Evolutionary conservation across 2,888 invertebrate species (phyloP).

Genomic region (Thera britannica): DNA sequence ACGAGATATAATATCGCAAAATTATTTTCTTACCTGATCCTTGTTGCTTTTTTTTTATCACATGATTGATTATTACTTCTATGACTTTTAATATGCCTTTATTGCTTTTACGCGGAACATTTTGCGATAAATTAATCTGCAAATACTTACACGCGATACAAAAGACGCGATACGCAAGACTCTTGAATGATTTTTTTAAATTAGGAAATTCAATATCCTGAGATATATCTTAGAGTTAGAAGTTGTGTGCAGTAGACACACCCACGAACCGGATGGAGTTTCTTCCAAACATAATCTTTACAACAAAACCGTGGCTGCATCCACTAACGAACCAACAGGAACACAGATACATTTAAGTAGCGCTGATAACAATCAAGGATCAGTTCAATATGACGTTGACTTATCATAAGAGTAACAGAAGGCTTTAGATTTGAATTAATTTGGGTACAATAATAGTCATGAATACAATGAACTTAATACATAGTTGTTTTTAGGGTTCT

Average conservation of each 20-base stretch:
- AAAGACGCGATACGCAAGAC: neutral
- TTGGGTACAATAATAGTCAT: conserved; percentile 19
- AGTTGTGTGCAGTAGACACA: conserved; percentile 56
- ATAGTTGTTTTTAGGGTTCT: too few species aligned
- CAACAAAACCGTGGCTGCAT: conserved; percentile 81
- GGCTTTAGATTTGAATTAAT: conserved; percentile 31
- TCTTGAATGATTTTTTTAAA: neutral
- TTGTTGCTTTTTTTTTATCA: neutral
- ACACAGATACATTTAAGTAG: conserved; percentile 75
- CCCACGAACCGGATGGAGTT: conserved; percentile 80
- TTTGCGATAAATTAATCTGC: neutral
- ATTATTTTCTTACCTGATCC: neutral
- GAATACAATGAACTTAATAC: neutral
- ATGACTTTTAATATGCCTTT: neutral
- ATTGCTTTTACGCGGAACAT: neutral
- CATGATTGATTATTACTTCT: conserved; percentile 1
- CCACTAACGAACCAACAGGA: conserved; percentile 75
- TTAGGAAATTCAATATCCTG: neutral
- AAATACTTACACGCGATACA: neutral
- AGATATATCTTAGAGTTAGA: conserved; percentile 33
- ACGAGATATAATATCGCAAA: neutral
- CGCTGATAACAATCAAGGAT: conserved; percentile 61
- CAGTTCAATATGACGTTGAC: conserved; percentile 39
- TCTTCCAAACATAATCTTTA: conserved; percentile 82
- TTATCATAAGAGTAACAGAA: conserved; percentile 39